Percentiles rank a stretch among this genome's conserved stretches.
phyloP scores from a whole-genome alignment of 2,113 vertebrate genomes.

The Callocephalon fimbriatum region DNA sequence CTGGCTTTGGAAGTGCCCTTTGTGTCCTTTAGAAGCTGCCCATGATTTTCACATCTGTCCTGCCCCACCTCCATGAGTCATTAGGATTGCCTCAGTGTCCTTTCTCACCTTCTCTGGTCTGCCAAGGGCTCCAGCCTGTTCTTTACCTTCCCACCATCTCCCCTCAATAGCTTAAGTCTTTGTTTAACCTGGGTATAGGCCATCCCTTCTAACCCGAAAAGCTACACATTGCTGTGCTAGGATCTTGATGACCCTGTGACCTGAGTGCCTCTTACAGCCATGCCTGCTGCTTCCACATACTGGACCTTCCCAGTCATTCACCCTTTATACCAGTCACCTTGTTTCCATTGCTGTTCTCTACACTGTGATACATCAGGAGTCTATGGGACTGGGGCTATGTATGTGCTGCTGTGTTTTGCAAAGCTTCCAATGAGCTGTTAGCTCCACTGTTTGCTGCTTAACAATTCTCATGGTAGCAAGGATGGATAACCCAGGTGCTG shows the following conservation, averaged over 20 bases:
- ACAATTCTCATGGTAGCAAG: background rate
- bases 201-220: background rate
- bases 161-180: background rate
- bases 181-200: background rate
- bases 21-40: background rate
- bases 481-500: slow-evolving; percentile 3
- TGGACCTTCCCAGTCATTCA: background rate
- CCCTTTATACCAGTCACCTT: background rate
- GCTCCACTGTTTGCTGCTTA: slow-evolving; percentile 21
- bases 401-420: background rate
- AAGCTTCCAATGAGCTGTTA: slow-evolving; percentile 3
- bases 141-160: background rate
- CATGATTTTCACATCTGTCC: background rate
- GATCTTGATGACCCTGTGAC: background rate
- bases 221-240: background rate
- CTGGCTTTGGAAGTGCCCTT: background rate
- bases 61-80: background rate
- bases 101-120: background rate
- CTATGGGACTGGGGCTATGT: fast-evolving
- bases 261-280: background rate
- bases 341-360: background rate
- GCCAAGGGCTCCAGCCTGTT: background rate
- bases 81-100: background rate
- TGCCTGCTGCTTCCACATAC: background rate
- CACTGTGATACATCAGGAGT: background rate